phyloP scores from a whole-genome alignment of 2,888 invertebrate species.

The Idaea dimidiata region DNA sequence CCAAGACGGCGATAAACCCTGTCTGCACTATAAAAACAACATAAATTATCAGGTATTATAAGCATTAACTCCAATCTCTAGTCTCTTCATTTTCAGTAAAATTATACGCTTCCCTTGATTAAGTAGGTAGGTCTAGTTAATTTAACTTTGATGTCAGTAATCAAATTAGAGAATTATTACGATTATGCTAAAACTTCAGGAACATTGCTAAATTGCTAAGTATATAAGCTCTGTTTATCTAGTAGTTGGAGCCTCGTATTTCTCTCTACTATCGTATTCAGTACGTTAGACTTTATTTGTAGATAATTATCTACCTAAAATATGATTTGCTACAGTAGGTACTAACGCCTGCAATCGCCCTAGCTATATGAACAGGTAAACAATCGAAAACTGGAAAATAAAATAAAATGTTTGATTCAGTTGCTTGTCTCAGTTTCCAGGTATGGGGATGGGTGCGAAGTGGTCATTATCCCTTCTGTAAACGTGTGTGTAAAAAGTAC shows the following conservation, averaged over 20 bases:
- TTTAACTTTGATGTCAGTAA: neutral
- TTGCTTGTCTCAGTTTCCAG: neutral
- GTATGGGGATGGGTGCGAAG: too few relatives aligned
- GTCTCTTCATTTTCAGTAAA: neutral
- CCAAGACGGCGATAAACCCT: too few relatives aligned
- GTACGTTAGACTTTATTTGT: too few relatives aligned
- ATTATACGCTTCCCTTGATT: neutral
- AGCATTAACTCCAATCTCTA: neutral
- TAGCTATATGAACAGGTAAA: neutral
- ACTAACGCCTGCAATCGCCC: neutral
- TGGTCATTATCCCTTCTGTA: neutral
- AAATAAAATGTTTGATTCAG: neutral
- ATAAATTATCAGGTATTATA: too few relatives aligned
- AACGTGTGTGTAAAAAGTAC: neutral
- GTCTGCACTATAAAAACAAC: too few relatives aligned
- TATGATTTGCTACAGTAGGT: neutral
- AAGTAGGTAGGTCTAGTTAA: neutral
- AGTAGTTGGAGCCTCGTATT: too few relatives aligned
- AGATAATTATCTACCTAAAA: too few relatives aligned
- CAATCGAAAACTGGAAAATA: neutral
- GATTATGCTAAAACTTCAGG: neutral
- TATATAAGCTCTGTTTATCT: too few relatives aligned
- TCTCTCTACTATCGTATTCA: too few relatives aligned
- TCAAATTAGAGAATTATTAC: neutral
- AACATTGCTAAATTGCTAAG: neutral